Base-by-base conservation (phyloP, 2,113 vertebrate genomes). In the Gymnarchus niloticus region DNA sequence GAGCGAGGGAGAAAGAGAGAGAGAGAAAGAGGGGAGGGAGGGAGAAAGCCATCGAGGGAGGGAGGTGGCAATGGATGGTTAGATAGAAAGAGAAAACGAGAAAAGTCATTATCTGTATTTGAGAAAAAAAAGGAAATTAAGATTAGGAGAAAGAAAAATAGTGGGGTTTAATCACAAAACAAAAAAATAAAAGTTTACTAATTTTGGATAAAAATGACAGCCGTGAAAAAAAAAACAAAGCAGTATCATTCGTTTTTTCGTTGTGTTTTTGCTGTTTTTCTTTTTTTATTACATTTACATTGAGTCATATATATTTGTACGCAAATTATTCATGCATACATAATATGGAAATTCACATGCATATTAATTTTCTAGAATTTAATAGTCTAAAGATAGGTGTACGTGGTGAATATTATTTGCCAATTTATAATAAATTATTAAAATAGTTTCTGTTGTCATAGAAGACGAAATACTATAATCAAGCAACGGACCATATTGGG, bases 61-160 rank as follows among this genome's bases (percentile, higher is more conserved):
- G 93, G 94, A 93, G 88, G 21, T 51, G 93, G 94, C 93, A 92
- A 95, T 93, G 93, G 93, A 96, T 93, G 92, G 95, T 94, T 94
- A 90, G 94, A 95, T 93, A 92, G 93, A 95, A 59, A 46, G 83
- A 73, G 83, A 93, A 93, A 95, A 93, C 91, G 92, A 93, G 92
- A 91, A 96, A 96, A 97, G 95, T 96, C 94, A 95, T 96, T 94
- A 95, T 95, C 94, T 95, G 92, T 91, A 90, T 95, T 94, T 94
- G 93, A 94, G 95, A 95, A 95, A 94, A 95, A 95, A 95, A 94
- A 93, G 94, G 93, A 94, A 95, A 95, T 95, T 94, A 94, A 93
- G 92, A 91, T 90, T 86, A 91, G 93, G 90, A 91, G 90, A 93
- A 93, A 94, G 93, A 93, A 92, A 85, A 76, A 76, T 76, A 46